phyloP scores from a whole-genome alignment of 2,888 invertebrate genomes.

The Melinaea menophilus region DNA sequence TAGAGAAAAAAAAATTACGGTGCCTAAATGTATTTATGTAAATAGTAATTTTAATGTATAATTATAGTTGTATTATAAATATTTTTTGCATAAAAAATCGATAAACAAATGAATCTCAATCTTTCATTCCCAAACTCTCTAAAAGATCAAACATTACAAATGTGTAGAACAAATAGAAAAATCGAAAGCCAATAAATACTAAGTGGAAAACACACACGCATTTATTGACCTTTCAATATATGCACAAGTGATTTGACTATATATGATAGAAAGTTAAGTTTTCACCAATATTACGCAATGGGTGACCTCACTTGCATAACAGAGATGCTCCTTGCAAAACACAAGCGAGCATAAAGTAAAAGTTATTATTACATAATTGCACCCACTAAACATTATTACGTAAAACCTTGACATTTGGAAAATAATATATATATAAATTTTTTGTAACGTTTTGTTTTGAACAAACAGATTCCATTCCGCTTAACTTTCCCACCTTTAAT shows the following conservation, averaged over 20 bases:
- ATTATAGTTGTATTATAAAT: conserved; percentile 74
- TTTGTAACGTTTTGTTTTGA: too few relatives aligned
- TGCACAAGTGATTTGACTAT: conserved; percentile 48
- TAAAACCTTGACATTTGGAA: conserved; percentile 61
- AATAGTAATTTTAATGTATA: conserved; percentile 77
- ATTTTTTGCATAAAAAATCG: conserved; percentile 72
- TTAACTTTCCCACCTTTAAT: too few relatives aligned
- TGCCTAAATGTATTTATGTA: conserved; percentile 79
- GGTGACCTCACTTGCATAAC: conserved; percentile 71
- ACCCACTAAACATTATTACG: conserved; percentile 60
- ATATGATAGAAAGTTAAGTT: conserved; percentile 65
- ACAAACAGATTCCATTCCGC: too few relatives aligned
- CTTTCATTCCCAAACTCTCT: conserved; percentile 27
- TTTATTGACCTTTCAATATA: conserved; percentile 41
- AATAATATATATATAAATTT: too few relatives aligned
- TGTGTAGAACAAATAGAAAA: conserved; percentile 17
- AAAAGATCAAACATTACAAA: conserved; percentile 7
- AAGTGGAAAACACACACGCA: conserved; percentile 27
- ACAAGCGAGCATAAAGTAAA: conserved; percentile 53
- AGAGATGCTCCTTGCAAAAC: conserved; percentile 55
- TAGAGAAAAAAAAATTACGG: conserved; percentile 76
- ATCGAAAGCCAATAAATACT: conserved; percentile 26
- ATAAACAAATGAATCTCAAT: conserved; percentile 48
- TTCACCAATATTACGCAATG: conserved; percentile 61
- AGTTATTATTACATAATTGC: conserved; percentile 62